These are phyloP conservation scores for Hydra vulgaris DNA, from an alignment of 30 jellyfish, hydroid and myxozoan genomes.

Conservation along the genomic window DNA sequence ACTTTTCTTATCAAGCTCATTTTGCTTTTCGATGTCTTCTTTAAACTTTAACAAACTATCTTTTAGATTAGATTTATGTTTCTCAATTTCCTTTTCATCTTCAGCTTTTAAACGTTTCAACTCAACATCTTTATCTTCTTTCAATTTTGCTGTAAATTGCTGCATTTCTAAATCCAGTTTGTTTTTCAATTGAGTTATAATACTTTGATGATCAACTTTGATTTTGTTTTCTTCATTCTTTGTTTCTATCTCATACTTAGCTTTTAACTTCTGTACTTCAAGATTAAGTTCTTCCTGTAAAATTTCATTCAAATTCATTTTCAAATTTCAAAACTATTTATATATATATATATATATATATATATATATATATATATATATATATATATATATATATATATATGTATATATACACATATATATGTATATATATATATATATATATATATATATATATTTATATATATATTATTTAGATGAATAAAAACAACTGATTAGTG, in stretches of 20 bases:
- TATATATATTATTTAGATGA: too few relatives aligned
- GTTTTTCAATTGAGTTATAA: slow-evolving; percentile 34
- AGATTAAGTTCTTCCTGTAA: not conserved
- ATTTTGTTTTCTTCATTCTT: slow-evolving; percentile 44
- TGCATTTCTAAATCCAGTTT: slow-evolving; percentile 48
- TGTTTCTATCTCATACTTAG: slow-evolving; percentile 31
- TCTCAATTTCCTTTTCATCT: slow-evolving; percentile 26
- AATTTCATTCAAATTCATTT: not conserved
- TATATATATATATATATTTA: too few relatives aligned
- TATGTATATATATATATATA: too few relatives aligned
- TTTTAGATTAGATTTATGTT: slow-evolving; percentile 23
- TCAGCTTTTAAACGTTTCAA: slow-evolving; percentile 35
- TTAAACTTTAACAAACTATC: not conserved
- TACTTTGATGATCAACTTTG: slow-evolving; percentile 30
- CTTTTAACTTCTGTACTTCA: slow-evolving; percentile 25
- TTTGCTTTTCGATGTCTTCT: not conserved
- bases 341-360: too few relatives aligned
- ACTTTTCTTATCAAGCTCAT: not conserved
- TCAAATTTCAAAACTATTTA: not conserved
- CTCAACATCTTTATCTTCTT: slow-evolving; percentile 44
- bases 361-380: too few relatives aligned
- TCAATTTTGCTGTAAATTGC: slow-evolving; percentile 48
- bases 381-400: too few relatives aligned
- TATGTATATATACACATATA: too few relatives aligned
- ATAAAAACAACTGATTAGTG: too few relatives aligned